These are phyloP conservation scores for Falco cherrug DNA, from an alignment of 2,797 vertebrate species.

Conservation along the genomic window DNA sequence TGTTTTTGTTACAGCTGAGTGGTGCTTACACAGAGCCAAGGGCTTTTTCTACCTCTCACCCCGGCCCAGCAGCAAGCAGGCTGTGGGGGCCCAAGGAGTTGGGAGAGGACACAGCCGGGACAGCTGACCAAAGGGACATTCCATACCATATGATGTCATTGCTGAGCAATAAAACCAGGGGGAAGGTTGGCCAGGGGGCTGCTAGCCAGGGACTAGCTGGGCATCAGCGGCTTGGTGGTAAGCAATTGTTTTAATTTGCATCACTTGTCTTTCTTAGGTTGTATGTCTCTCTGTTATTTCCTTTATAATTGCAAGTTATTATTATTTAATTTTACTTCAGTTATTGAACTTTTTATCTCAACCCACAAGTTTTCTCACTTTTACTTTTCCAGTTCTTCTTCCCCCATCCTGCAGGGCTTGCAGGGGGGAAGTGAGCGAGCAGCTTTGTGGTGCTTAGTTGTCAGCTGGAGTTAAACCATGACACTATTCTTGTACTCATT, in stretches of 20 bases:
- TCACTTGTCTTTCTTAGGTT: not conserved
- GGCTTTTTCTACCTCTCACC: too few relatives aligned
- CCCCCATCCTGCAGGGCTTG: not conserved
- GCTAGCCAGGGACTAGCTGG: not conserved
- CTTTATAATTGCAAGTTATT: not conserved
- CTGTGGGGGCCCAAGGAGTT: too few relatives aligned
- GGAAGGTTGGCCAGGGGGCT: not conserved
- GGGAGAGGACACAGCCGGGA: too few relatives aligned
- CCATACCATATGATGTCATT: too few relatives aligned
- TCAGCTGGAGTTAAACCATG: not conserved
- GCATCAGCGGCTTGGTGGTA: not conserved
- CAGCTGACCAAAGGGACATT: too few relatives aligned
- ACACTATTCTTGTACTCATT: not conserved
- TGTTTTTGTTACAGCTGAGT: too few relatives aligned
- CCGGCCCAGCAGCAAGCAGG: too few relatives aligned
- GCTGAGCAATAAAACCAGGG: not conserved
- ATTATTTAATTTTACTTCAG: not conserved
- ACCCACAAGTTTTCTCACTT: not conserved
- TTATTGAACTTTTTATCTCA: not conserved
- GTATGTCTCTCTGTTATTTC: not conserved
- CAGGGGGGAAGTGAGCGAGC: not conserved
- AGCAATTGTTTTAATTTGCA: not conserved
- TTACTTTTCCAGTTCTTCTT: not conserved
- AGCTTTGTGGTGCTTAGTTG: not conserved
- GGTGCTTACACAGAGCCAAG: too few relatives aligned